Conservation (phyloP, 2,797 vertebrate genomes). For the Cirrhinus mrigala region DNA sequence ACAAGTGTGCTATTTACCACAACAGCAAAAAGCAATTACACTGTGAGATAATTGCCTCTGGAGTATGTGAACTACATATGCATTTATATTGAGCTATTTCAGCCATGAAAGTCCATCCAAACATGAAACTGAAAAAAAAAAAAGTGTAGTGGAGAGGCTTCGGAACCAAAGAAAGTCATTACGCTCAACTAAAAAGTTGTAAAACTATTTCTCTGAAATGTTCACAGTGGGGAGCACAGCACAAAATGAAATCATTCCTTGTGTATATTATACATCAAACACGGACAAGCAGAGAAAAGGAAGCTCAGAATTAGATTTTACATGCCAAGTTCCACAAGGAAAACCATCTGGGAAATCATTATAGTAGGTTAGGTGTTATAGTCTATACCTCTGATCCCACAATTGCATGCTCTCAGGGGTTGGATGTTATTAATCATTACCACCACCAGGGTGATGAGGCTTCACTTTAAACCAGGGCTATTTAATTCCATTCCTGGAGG, state of each 20-base stretch:
- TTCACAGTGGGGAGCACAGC: neutral
- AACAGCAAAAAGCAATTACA: neutral
- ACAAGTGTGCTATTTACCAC: no score
- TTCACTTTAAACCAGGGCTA: neutral
- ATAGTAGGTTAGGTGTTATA: neutral
- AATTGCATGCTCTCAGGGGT: neutral
- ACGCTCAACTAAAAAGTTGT: neutral
- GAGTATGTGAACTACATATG: neutral
- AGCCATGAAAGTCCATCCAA: neutral
- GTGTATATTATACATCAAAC: neutral
- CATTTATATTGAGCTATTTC: neutral
- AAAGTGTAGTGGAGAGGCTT: neutral
- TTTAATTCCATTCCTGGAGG: neutral
- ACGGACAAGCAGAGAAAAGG: neutral
- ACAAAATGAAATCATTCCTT: neutral
- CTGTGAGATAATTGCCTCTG: neutral
- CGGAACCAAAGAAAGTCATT: neutral
- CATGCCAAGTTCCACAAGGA: neutral
- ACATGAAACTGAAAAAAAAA: neutral
- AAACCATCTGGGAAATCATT: neutral
- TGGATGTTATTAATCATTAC: neutral
- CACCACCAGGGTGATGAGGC: neutral
- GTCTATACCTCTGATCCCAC: neutral
- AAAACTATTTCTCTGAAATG: neutral
- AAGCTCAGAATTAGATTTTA: neutral